Base-by-base conservation (phyloP, 1,140 invertebrate species). In the Aphaenogaster rudis region DNA sequence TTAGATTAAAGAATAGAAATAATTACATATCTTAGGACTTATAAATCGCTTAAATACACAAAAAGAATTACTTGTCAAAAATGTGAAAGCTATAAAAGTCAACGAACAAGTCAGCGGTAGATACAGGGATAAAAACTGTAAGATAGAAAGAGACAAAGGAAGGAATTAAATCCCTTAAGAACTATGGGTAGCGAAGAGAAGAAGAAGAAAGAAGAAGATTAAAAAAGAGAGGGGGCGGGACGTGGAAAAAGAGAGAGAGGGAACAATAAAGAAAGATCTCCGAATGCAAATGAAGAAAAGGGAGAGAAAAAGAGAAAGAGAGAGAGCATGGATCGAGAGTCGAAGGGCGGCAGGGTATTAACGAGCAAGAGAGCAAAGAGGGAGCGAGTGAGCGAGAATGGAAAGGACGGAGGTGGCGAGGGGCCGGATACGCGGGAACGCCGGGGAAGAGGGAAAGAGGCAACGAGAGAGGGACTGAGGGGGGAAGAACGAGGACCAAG, bases 401-500 rank as follows among this genome's bases (percentile, higher is more conserved):
- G 8, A 17, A 86, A 52, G 72, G 66, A 87, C 69, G 78, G 48
- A 5, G 36, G 2, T 15, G 77, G 50, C 82, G 66, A 86, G 69
- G 80, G 64, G 89, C 48, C 64, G 78, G 87, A 87, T 74, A 17
- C 89, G 89, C 88, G 78, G 92, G 39, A 54, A 50, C 45, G 63
- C n/a, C 28, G 54, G 91, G 87, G 86, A 88, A 77, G 86, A 74
- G 28, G 64, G 69, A 87, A 69, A 42, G 72, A 39, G 87, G 45
- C 81, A 88, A 45, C 28, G 88, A 21, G 77, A 67, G 87, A 67
- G 77, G 80, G 52, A 71, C 52, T 42, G 88, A 87, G 90, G 91
- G 82, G 86, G 66, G 88, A 50, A 36, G 69, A 88, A 84, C 80
- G 91, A 93, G 82, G 66, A 87, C 86, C 88, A 87, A 90, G 86